Percentiles rank a stretch among this genome's conserved stretches.
phyloP scores from a whole-genome alignment of 2,113 vertebrate genomes.

The Sapayoa aenigma region DNA sequence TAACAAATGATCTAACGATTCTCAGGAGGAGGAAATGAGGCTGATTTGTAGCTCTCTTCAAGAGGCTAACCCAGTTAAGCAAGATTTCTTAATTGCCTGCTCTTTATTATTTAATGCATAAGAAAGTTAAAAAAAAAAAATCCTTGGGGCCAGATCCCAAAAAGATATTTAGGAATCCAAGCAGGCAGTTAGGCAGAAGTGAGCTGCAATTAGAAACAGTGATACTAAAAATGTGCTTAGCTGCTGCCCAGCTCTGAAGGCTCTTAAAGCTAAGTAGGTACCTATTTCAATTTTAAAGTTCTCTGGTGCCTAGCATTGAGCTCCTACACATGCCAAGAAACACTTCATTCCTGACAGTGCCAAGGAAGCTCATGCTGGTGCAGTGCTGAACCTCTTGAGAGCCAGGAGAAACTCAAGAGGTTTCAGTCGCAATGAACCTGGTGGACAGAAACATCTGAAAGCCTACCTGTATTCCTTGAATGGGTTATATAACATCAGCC shows the following conservation, averaged over 20 bases:
- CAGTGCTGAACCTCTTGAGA: not conserved
- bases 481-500: not conserved
- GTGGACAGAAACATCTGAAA: not conserved
- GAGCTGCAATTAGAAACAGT: not conserved
- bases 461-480: not conserved
- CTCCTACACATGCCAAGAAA: not conserved
- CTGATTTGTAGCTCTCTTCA: conserved; percentile 42
- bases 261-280: conserved; percentile 35
- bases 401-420: not conserved
- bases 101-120: conserved; percentile 28
- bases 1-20: conserved; percentile 27
- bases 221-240: conserved; percentile 1
- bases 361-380: fast-evolving
- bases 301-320: not conserved
- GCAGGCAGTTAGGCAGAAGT: not conserved
- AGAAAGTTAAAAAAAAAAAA: not conserved
- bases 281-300: conserved; percentile 25
- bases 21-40: conserved; percentile 32
- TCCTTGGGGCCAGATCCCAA: not conserved
- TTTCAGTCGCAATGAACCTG: not conserved
- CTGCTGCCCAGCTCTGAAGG: conserved; percentile 3
- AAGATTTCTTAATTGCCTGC: conserved; percentile 26
- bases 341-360: not conserved
- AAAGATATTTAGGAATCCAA: not conserved
- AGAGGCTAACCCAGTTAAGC: not conserved